Evolutionary conservation across 2,888 invertebrate genomes (phyloP).

Genomic region (Philereme vetulata): DNA sequence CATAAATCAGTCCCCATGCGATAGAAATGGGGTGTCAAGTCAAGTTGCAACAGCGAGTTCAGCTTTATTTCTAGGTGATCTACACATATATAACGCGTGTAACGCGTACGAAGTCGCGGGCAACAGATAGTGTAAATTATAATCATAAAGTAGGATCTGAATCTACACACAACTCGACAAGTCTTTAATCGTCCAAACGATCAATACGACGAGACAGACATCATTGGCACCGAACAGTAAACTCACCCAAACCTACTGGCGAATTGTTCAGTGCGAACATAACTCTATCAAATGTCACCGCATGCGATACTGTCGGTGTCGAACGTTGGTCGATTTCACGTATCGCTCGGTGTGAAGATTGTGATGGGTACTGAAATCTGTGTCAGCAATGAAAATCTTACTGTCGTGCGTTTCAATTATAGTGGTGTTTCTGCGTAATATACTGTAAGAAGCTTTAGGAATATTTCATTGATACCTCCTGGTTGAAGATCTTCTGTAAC

Average conservation of each 20-base stretch:
- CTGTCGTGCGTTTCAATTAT: background rate
- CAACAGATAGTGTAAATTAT: no score
- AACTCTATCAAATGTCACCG: constrained; percentile 44
- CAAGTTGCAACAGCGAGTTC: no score
- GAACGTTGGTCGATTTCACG: constrained; percentile 13
- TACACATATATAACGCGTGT: no score
- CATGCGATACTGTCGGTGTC: constrained; percentile 38
- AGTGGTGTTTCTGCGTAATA: background rate
- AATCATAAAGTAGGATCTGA: background rate
- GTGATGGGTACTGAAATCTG: constrained; percentile 2
- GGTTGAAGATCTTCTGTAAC: no score
- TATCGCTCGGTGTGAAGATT: constrained; percentile 1
- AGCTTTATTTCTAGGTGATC: no score
- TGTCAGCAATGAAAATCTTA: background rate
- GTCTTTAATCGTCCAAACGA: constrained; percentile 16
- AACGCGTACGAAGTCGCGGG: no score
- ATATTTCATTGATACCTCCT: no score
- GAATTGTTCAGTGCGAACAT: constrained; percentile 50
- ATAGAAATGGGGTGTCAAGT: no score
- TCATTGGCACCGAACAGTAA: constrained; percentile 68
- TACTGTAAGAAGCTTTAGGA: background rate
- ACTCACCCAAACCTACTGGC: constrained; percentile 67
- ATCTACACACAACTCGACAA: constrained; percentile 22
- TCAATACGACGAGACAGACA: constrained; percentile 28
- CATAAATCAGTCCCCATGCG: no score